These are phyloP conservation scores for Herminia tarsipennalis DNA, from an alignment of 2,888 invertebrate species.

Conservation along the genomic window DNA sequence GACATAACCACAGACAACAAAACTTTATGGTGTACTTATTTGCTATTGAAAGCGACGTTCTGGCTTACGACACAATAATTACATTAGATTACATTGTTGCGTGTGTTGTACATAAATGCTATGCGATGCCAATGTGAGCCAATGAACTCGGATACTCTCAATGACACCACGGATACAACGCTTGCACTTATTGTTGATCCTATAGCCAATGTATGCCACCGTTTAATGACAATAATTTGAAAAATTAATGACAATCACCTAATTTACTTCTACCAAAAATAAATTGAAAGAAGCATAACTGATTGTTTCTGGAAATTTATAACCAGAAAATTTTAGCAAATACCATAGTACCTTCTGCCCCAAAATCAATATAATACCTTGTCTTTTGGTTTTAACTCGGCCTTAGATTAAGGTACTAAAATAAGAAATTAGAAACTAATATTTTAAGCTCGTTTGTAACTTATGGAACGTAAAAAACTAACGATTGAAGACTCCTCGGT, in stretches of 20 bases:
- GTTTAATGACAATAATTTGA: neutral
- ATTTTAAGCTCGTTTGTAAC: too few relatives aligned
- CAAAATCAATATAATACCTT: too few relatives aligned
- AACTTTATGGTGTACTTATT: conserved; percentile 29
- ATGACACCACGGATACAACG: neutral
- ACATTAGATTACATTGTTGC: conserved; percentile 24
- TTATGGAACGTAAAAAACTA: neutral
- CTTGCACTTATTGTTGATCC: neutral
- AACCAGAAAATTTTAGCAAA: too few relatives aligned
- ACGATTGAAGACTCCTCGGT: neutral
- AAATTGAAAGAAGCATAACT: too few relatives aligned
- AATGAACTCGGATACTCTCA: conserved; percentile 52
- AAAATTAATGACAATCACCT: too few relatives aligned
- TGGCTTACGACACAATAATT: conserved; percentile 22
- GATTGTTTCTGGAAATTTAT: too few relatives aligned
- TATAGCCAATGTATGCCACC: neutral
- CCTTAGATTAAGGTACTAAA: neutral
- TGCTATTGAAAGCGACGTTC: conserved; percentile 26
- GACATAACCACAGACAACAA: conserved; percentile 14
- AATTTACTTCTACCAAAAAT: too few relatives aligned
- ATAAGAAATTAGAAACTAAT: too few relatives aligned
- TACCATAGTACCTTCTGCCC: too few relatives aligned
- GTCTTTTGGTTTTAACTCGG: too few relatives aligned
- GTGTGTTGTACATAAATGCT: conserved; percentile 42
- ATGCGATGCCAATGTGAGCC: conserved; percentile 42